Evolutionary conservation across 2,888 invertebrate genomes (phyloP), one percentile per base, ranked within the genome.

Genomic region (Lithophane leautieri): DNA sequence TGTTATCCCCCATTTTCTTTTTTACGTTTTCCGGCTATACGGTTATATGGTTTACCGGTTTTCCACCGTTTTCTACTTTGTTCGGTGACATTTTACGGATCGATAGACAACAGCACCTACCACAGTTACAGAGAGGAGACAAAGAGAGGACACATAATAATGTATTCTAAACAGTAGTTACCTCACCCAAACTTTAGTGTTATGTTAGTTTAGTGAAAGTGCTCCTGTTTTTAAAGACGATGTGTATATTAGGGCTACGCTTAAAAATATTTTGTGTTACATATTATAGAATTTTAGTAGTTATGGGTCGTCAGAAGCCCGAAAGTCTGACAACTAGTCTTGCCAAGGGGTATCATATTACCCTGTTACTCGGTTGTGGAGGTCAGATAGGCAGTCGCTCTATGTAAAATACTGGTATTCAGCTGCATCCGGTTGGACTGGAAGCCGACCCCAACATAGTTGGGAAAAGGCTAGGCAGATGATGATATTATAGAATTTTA

Each of bases 51-150:
- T 34, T 73, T 79, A 63, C 69, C 44, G 70, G 11, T 61, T 73
- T 73, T 54, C 28, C 69, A 56, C 50, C 56, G 44, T 25, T 73
- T 66, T 71, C 40, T 40, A 65, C 68, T 69, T 85, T 73, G 78
- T 85, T 73, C 65, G 47, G 67, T 71, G 68, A 69, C 61, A 61
- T 81, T 68, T 77, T 58, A 71, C 67, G 73, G 73, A 85, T 85
- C 82, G 61, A 85, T 81, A 85, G 82, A 66, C 40, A 66, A 68
- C 63, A 63, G 68, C 73, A 76, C 40, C 34, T 85, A 63, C 70
- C 42, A 60, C 62, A 62, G 67, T 44, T 58, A 58, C 47, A 67
- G 34, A 44, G 40, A 67, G 34, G 40, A 75, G 61, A 79, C 68
- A 83, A 71, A 79, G 74, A 79, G 63, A 56, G 63, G n/a, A 65